A percentile compares a stretch with the other conserved stretches of the same genome.
Evolutionary conservation across 2,113 vertebrate genomes (phyloP).

Genomic region (Vombatus ursinus): DNA sequence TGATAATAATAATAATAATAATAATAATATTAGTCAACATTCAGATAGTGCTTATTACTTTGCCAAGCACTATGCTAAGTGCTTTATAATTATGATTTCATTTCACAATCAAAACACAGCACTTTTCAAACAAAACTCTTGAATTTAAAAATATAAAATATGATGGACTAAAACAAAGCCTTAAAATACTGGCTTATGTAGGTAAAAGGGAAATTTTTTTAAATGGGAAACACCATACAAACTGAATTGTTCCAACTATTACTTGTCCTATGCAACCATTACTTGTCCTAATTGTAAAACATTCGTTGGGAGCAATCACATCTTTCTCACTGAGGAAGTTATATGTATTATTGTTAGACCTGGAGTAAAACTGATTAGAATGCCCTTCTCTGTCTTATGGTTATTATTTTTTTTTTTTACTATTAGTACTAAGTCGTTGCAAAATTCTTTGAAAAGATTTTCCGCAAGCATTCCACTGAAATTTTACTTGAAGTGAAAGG

Average conservation of each 20-base stretch:
- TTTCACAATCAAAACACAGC: too few species aligned
- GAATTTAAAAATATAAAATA: background rate
- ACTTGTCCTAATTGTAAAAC: background rate
- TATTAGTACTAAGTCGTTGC: slow-evolving; percentile 48
- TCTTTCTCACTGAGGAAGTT: background rate
- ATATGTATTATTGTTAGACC: background rate
- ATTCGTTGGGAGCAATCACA: background rate
- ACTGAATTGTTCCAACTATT: background rate
- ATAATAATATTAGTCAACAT: too few species aligned
- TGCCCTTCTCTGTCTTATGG: background rate
- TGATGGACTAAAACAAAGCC: background rate
- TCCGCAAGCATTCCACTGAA: slow-evolving; percentile 80
- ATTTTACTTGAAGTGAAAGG: background rate
- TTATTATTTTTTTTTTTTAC: background rate
- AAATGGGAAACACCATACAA: background rate
- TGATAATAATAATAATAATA: too few species aligned
- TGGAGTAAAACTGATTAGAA: background rate
- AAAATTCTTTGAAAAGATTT: slow-evolving; percentile 87
- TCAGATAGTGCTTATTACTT: too few species aligned
- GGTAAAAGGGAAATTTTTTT: background rate
- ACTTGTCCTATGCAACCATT: background rate
- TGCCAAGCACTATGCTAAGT: too few species aligned
- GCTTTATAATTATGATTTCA: too few species aligned
- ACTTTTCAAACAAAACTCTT: background rate
- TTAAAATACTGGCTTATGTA: background rate